Conservation (phyloP, 1,140 invertebrate species). For the Conus betulinus region DNA sequence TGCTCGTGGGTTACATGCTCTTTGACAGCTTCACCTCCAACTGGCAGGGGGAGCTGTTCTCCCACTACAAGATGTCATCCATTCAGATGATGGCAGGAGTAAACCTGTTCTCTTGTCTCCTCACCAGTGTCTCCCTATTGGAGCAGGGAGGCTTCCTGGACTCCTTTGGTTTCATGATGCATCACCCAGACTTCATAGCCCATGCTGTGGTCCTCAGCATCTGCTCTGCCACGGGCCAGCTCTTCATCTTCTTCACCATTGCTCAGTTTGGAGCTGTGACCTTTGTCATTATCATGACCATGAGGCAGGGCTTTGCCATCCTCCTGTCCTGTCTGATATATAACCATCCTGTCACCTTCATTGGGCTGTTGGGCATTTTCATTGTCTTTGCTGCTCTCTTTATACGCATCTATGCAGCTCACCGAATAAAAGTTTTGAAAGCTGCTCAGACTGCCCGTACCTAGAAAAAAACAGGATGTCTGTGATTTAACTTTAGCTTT, state of each 20-base stretch:
- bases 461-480: background rate
- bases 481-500: background rate
- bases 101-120: conserved; percentile 95
- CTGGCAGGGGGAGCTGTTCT: conserved; percentile 96
- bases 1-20: conserved; percentile 92
- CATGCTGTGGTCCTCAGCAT: conserved; percentile 91
- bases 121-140: conserved; percentile 92
- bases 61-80: conserved; percentile 86
- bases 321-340: conserved; percentile 96
- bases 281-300: conserved; percentile 99
- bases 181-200: conserved; percentile 86
- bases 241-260: conserved; percentile 98
- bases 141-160: conserved; percentile 89
- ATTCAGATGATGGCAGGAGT: conserved; percentile 99
- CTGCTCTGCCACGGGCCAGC: conserved; percentile 93
- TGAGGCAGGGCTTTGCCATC: conserved; percentile 94
- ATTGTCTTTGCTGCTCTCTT: conserved; percentile 94
- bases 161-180: conserved; percentile 86
- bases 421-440: conserved; percentile 76
- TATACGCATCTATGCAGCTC: conserved; percentile 89
- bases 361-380: conserved; percentile 88
- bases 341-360: conserved; percentile 86
- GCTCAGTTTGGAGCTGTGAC: conserved; percentile 95
- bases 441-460: background rate
- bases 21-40: conserved; percentile 99